Percentiles rank a stretch among this genome's conserved stretches.
Evolutionary conservation across 2,888 invertebrate species (phyloP).

Genomic region (Mongoloraphidia duomilia): DNA sequence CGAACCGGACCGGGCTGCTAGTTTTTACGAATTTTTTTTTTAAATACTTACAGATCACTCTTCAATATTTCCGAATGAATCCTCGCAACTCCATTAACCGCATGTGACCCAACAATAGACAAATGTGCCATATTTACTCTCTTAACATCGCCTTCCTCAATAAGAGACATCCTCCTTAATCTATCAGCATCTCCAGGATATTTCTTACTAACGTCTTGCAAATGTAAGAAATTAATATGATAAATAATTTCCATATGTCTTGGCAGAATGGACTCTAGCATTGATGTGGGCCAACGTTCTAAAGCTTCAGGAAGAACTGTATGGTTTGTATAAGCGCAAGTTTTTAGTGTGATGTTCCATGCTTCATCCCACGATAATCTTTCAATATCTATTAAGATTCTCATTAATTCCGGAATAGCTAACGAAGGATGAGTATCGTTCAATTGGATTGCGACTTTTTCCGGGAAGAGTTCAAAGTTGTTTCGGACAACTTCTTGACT

Average conservation of each 20-base stretch:
- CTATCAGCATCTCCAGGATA: constrained; percentile 74
- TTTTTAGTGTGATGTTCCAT: constrained; percentile 71
- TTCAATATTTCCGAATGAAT: constrained; percentile 97
- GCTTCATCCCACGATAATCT: constrained; percentile 84
- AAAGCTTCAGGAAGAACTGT: constrained; percentile 96
- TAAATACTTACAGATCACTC: constrained; percentile 49
- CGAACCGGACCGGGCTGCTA: no score
- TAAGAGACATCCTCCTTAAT: constrained; percentile 78
- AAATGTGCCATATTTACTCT: constrained; percentile 97
- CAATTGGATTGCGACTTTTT: constrained; percentile 94
- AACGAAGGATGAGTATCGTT: constrained; percentile 98
- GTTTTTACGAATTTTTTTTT: no score
- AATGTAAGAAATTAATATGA: constrained; percentile 81
- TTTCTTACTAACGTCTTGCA: constrained; percentile 50
- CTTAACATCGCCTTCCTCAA: constrained; percentile 93
- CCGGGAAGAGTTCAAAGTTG: constrained; percentile 77
- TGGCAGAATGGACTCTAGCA: constrained; percentile 82
- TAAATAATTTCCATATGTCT: constrained; percentile 96
- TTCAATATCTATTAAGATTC: constrained; percentile 87
- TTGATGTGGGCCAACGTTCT: constrained; percentile 83
- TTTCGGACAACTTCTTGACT: constrained; percentile 70
- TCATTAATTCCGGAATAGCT: constrained; percentile 94
- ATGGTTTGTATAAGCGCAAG: constrained; percentile 98
- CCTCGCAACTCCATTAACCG: constrained; percentile 92
- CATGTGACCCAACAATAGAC: constrained; percentile 90